These are phyloP conservation scores for Phalacrocorax brasilianus DNA, from an alignment of 2,113 vertebrate genomes.

Conservation along the genomic window DNA sequence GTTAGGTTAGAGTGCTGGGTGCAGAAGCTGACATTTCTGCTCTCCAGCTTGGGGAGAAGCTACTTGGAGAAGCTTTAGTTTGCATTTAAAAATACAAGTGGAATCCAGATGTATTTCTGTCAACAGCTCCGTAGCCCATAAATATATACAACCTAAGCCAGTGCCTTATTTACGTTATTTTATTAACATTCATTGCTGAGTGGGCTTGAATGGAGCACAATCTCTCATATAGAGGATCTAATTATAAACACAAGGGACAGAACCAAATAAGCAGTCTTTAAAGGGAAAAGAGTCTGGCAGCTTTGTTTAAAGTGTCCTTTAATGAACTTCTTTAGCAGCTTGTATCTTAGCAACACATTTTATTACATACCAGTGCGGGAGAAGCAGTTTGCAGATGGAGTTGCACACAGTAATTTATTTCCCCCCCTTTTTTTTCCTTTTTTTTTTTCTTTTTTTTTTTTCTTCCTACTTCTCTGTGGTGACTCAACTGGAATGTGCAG, in stretches of 20 bases:
- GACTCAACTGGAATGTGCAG: slow-evolving; percentile 42
- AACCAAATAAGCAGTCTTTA: slow-evolving; percentile 70
- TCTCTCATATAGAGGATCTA: slow-evolving; percentile 63
- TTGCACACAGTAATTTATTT: slow-evolving; percentile 71
- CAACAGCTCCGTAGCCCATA: not conserved
- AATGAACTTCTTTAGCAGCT: slow-evolving; percentile 85
- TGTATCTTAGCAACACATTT: slow-evolving; percentile 88
- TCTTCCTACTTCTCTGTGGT: not conserved
- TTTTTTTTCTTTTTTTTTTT: not conserved
- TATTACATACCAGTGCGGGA: slow-evolving; percentile 73
- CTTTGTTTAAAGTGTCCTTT: slow-evolving; percentile 79
- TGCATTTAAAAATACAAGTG: not conserved
- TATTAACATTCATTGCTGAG: slow-evolving; percentile 66
- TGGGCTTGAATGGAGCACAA: slow-evolving; percentile 53
- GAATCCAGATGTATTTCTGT: not conserved
- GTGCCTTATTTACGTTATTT: slow-evolving; percentile 39
- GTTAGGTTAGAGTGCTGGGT: not conserved
- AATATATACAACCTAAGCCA: not conserved
- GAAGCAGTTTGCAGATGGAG: slow-evolving; percentile 73
- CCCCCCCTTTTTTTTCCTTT: not conserved
- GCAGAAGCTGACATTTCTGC: not conserved
- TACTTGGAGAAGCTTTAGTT: slow-evolving; percentile 2
- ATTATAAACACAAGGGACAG: slow-evolving; percentile 74
- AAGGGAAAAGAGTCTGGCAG: slow-evolving; percentile 71
- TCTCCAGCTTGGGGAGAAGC: not conserved